Percentiles rank a stretch among this genome's conserved stretches.
Conservation (phyloP, 2,113 vertebrate genomes). For the Xenopus borealis region DNA sequence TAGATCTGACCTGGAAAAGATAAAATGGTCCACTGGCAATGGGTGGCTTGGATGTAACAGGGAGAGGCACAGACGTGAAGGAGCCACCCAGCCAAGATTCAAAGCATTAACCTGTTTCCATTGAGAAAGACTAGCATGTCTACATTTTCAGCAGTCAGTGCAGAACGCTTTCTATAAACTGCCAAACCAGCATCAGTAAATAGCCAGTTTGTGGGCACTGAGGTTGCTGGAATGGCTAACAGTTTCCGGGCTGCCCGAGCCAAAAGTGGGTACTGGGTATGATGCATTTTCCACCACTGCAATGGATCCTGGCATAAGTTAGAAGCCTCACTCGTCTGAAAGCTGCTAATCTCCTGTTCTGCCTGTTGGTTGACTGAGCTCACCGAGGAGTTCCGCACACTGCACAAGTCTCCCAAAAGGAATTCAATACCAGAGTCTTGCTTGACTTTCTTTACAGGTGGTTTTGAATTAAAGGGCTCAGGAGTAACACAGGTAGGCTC, state of each 20-base stretch:
- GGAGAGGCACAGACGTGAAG: conserved; percentile 31
- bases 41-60: conserved; percentile 12
- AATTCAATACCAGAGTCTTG: conserved; percentile 65
- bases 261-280: conserved; percentile 63
- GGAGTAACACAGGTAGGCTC: conserved; percentile 22
- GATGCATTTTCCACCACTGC: conserved; percentile 69
- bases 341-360: conserved; percentile 64
- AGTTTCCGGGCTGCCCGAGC: conserved; percentile 56
- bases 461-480: conserved; percentile 11
- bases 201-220: conserved; percentile 49
- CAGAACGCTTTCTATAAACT: conserved; percentile 52
- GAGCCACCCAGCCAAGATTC: neutral
- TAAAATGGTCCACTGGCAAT: conserved; percentile 15
- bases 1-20: conserved; percentile 31
- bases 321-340: conserved; percentile 59
- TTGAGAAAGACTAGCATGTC: conserved; percentile 66
- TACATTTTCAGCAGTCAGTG: conserved; percentile 58
- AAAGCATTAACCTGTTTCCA: conserved; percentile 53
- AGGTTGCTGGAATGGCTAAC: conserved; percentile 62
- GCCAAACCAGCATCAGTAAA: conserved; percentile 49
- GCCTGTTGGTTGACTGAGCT: conserved; percentile 61
- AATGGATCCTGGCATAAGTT: conserved; percentile 63
- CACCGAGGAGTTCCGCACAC: conserved; percentile 46
- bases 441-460: conserved; percentile 34
- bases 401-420: conserved; percentile 65